Conservation (phyloP, 2,113 vertebrate genomes). For the Chaenocephalus aceratus region DNA sequence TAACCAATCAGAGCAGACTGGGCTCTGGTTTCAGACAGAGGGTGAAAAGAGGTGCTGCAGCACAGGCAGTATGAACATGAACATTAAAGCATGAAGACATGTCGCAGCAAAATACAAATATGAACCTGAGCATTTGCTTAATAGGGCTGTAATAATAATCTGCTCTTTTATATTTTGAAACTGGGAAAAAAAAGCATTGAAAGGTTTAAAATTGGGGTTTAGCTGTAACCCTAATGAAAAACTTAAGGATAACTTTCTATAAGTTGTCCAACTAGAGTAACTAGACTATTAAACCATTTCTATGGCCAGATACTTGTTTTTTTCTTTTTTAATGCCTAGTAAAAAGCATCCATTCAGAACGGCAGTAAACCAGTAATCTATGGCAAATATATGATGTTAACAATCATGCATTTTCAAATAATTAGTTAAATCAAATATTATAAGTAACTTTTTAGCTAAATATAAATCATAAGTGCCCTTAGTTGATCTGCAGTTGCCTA, state of each 20-base stretch:
- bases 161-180: no score
- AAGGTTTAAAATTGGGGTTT: no score
- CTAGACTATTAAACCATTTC: background rate
- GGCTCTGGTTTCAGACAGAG: no score
- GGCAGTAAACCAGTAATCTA: slow-evolving; percentile 17
- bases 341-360: slow-evolving; percentile 54
- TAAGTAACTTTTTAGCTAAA: background rate
- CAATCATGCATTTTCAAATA: slow-evolving; percentile 14
- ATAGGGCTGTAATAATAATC: no score
- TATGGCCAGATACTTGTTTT: background rate
- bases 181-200: no score
- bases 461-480: background rate
- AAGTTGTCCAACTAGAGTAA: slow-evolving; percentile 15
- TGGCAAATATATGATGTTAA: slow-evolving; percentile 28
- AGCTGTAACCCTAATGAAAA: background rate
- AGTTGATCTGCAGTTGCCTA: slow-evolving; percentile 34
- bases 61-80: no score
- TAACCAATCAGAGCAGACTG: no score
- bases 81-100: no score
- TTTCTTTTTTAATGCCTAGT: slow-evolving; percentile 19
- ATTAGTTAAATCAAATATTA: background rate
- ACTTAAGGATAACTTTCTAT: background rate
- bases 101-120: no score
- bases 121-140: no score
- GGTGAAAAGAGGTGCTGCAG: no score